Percentiles rank a stretch among this genome's conserved stretches.
These are phyloP conservation scores for Drosophila burlai DNA, from an alignment of 1,140 invertebrate genomes.

Conservation along the genomic window DNA sequence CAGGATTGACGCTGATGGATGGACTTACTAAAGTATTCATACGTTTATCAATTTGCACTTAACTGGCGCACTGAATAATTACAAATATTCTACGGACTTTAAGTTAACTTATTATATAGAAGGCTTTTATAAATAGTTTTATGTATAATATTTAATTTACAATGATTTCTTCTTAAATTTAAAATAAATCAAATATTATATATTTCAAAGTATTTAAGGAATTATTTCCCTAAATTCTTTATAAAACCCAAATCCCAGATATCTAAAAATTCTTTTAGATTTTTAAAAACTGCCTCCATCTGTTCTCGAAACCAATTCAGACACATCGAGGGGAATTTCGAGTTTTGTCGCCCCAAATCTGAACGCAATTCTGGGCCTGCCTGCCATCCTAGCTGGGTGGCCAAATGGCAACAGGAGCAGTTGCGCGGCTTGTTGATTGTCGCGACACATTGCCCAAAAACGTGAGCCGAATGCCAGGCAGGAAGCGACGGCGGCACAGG, in stretches of 20 bases:
- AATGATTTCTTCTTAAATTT: no score
- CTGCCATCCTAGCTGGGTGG: slow-evolving; percentile 40
- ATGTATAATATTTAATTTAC: no score
- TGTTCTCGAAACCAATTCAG: slow-evolving; percentile 5
- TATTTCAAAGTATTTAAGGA: no score
- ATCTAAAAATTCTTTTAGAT: background rate
- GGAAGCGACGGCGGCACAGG: slow-evolving; percentile 1
- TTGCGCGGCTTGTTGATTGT: slow-evolving; percentile 74
- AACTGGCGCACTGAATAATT: background rate
- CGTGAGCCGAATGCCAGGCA: slow-evolving; percentile 68
- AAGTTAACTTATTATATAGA: no score
- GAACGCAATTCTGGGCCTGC: background rate
- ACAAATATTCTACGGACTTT: background rate
- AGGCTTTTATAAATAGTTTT: background rate
- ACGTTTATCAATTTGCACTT: slow-evolving; percentile 13
- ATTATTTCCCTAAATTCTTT: no score
- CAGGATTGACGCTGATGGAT: slow-evolving; percentile 18
- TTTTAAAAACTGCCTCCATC: background rate
- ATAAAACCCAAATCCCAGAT: background rate
- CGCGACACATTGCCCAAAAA: slow-evolving; percentile 80
- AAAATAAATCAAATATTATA: background rate
- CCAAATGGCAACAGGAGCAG: slow-evolving; percentile 49
- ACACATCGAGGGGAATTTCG: background rate
- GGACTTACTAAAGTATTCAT: slow-evolving; percentile 13
- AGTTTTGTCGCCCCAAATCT: slow-evolving; percentile 8